A percentile compares a stretch with the other conserved stretches of the same genome.
These are phyloP conservation scores for Glaucidium brasilianum DNA, from an alignment of 2,113 vertebrate species.

Conservation along the genomic window DNA sequence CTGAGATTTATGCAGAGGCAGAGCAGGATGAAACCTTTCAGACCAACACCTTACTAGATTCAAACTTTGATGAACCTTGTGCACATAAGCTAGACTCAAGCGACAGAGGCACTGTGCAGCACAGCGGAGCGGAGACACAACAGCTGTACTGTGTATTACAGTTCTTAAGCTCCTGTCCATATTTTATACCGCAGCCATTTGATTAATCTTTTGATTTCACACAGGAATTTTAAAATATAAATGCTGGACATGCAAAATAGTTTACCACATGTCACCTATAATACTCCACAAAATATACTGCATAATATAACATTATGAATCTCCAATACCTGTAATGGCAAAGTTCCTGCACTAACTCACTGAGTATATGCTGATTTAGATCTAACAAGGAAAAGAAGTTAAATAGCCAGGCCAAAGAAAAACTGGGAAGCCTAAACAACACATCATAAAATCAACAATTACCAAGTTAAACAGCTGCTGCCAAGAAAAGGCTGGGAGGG, in stretches of 20 bases:
- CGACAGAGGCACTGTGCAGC: not conserved
- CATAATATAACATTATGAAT: not conserved
- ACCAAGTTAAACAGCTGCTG: constrained; percentile 14
- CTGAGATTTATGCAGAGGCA: not conserved
- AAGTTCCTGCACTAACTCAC: not conserved
- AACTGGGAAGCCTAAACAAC: constrained; percentile 20
- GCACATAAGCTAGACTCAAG: not conserved
- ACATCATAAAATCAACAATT: constrained; percentile 41
- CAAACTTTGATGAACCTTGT: not conserved
- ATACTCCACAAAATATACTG: not conserved
- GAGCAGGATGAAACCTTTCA: not conserved
- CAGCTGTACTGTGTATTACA: not conserved
- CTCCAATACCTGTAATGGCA: not conserved
- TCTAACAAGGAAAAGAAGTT: not conserved
- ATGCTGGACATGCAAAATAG: not conserved
- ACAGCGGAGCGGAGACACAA: not conserved
- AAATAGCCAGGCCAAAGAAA: constrained; percentile 18
- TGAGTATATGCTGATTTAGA: not conserved
- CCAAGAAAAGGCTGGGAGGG: constrained; percentile 22
- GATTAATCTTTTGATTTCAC: not conserved
- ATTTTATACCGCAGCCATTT: not conserved
- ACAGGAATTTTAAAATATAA: not conserved
- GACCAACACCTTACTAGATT: not conserved
- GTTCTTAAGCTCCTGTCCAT: not conserved
- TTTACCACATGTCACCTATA: not conserved